phyloP scores from a whole-genome alignment of 2,888 invertebrate genomes.

The Cheilosia vulpina region DNA sequence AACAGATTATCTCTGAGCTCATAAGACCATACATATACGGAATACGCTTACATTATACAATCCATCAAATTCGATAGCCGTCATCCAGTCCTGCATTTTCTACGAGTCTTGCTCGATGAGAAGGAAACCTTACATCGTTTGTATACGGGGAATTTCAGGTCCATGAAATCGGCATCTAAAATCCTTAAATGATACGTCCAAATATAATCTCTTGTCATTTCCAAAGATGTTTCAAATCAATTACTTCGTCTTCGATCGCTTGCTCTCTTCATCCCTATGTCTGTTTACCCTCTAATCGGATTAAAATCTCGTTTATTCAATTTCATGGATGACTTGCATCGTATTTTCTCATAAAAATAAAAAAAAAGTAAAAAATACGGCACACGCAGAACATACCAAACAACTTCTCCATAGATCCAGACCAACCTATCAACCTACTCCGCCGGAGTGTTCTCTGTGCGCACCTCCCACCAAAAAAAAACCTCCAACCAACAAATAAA shows the following conservation, averaged over 20 bases:
- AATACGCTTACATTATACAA: too few species aligned
- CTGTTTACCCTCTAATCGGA: slow-evolving; percentile 55
- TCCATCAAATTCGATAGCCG: too few species aligned
- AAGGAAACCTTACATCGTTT: background rate
- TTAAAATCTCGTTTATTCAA: slow-evolving; percentile 66
- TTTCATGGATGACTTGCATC: slow-evolving; percentile 69
- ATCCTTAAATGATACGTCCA: slow-evolving; percentile 57
- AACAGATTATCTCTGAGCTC: too few species aligned
- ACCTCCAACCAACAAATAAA: slow-evolving; percentile 61
- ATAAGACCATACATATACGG: too few species aligned
- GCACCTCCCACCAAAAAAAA: slow-evolving; percentile 29
- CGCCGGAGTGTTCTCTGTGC: slow-evolving; percentile 8
- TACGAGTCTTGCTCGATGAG: background rate
- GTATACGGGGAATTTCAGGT: slow-evolving; percentile 17
- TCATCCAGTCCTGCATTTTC: background rate
- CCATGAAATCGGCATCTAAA: slow-evolving; percentile 29
- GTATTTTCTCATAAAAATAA: slow-evolving; percentile 19
- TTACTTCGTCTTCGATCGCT: slow-evolving; percentile 30
- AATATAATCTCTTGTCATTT: slow-evolving; percentile 64
- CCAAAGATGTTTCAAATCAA: slow-evolving; percentile 67
- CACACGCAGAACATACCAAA: slow-evolving; percentile 51
- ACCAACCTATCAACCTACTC: slow-evolving; percentile 64
- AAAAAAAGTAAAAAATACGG: slow-evolving; percentile 10
- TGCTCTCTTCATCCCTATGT: background rate
- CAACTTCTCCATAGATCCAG: slow-evolving; percentile 22